These are phyloP conservation scores for Euzophera pinguis DNA, from an alignment of 2,888 invertebrate species.

Conservation along the genomic window DNA sequence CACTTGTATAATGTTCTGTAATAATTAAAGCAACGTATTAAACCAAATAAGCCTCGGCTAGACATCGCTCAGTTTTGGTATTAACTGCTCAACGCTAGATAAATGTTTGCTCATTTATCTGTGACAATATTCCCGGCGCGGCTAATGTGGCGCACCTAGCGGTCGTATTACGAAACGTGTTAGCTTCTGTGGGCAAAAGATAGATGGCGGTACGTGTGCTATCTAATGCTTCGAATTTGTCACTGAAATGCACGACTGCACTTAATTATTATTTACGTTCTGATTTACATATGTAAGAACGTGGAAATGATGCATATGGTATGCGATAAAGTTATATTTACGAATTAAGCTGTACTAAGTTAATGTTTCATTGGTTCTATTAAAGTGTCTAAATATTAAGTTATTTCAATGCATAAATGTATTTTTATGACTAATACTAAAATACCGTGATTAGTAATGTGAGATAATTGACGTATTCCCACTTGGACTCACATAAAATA, in stretches of 20 bases:
- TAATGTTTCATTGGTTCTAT: too few species aligned
- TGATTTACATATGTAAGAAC: not conserved
- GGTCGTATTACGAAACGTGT: slow-evolving; percentile 2
- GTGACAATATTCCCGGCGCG: slow-evolving; percentile 32
- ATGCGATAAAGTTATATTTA: not conserved
- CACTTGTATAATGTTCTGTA: slow-evolving; percentile 1
- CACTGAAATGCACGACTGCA: slow-evolving; percentile 3
- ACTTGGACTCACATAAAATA: not conserved
- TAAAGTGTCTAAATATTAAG: too few species aligned
- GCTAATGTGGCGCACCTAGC: slow-evolving; percentile 15
- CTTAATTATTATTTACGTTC: not conserved
- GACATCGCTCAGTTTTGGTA: slow-evolving; percentile 39
- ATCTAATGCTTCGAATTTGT: not conserved
- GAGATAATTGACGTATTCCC: not conserved
- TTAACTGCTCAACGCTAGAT: slow-evolving; percentile 37
- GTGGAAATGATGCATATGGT: not conserved
- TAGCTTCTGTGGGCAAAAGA: slow-evolving; percentile 6
- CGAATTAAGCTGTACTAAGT: too few species aligned
- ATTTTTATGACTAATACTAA: not conserved
- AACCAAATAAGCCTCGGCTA: slow-evolving; percentile 22
- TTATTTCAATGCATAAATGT: too few species aligned
- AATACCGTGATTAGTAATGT: not conserved
- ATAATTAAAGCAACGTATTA: slow-evolving; percentile 7
- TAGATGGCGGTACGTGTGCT: slow-evolving; percentile 17
- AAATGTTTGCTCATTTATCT: slow-evolving; percentile 48